phyloP scores from a whole-genome alignment of 2,888 invertebrate species.

The Hirtodrosophila confusa region DNA sequence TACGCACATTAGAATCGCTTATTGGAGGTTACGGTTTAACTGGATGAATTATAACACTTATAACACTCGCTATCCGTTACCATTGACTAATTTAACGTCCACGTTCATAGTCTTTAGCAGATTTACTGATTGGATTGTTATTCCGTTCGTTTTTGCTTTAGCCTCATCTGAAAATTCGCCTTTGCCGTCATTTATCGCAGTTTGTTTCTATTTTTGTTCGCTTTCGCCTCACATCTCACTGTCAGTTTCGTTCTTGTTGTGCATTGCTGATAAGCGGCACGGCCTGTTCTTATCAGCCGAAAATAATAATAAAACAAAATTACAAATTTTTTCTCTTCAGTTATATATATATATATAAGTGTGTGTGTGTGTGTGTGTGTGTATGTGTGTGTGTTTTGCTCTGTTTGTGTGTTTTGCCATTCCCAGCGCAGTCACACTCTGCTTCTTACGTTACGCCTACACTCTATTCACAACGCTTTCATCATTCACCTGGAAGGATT shows the following conservation, averaged over 20 bases:
- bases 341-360: neutral
- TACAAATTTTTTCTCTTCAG: conserved; percentile 33
- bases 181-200: conserved; percentile 60
- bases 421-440: conserved; percentile 19
- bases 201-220: conserved; percentile 70
- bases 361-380: conserved; percentile 2
- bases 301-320: conserved; percentile 49
- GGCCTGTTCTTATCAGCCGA: conserved; percentile 64
- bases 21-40: no score
- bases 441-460: conserved; percentile 13
- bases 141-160: conserved; percentile 28
- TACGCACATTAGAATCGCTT: no score
- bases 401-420: conserved; percentile 1
- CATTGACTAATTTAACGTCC: conserved; percentile 52
- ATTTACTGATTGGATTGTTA: conserved; percentile 67
- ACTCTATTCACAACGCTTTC: conserved; percentile 1
- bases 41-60: conserved; percentile 15
- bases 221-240: conserved; percentile 55
- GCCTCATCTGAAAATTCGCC: conserved; percentile 10
- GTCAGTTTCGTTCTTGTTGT: conserved; percentile 62
- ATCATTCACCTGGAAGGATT: conserved; percentile 20
- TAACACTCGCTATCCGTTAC: conserved; percentile 26
- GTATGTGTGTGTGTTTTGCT: conserved; percentile 5
- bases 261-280: conserved; percentile 73
- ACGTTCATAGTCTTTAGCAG: conserved; percentile 46